Conservation (phyloP, 2,888 invertebrate species). For the Hyles lineata region DNA sequence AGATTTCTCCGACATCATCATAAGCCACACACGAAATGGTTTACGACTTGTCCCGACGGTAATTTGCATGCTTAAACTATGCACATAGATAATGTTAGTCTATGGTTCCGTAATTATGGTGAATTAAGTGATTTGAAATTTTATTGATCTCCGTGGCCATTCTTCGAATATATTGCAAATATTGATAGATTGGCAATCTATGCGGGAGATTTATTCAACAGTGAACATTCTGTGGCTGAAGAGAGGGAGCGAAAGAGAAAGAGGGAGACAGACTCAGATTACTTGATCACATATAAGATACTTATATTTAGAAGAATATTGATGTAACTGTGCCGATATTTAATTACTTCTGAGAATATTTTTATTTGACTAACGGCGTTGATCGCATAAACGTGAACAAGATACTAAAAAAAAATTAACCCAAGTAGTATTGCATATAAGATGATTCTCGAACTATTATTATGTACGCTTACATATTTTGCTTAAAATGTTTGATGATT, state of each 20-base stretch:
- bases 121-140: conserved; percentile 18
- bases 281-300: background rate
- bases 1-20: conserved; percentile 15
- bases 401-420: too few species aligned
- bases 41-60: conserved; percentile 10
- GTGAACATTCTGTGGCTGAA: too few species aligned
- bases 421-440: too few species aligned
- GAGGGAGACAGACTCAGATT: background rate
- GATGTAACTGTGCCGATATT: background rate
- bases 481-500: too few species aligned
- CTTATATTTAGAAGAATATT: background rate
- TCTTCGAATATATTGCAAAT: conserved; percentile 4
- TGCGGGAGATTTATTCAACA: too few species aligned
- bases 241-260: too few species aligned
- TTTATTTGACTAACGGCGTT: too few species aligned
- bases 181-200: background rate
- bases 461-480: too few species aligned
- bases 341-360: background rate
- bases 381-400: too few species aligned
- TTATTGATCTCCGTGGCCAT: background rate
- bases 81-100: background rate
- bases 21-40: conserved; percentile 11
- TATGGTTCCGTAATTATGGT: conserved; percentile 11
- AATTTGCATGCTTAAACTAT: conserved; percentile 11
- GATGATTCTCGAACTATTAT: too few species aligned